Base-by-base conservation (phyloP, 1,140 invertebrate genomes). In the Drosophila quadrilineata region DNA sequence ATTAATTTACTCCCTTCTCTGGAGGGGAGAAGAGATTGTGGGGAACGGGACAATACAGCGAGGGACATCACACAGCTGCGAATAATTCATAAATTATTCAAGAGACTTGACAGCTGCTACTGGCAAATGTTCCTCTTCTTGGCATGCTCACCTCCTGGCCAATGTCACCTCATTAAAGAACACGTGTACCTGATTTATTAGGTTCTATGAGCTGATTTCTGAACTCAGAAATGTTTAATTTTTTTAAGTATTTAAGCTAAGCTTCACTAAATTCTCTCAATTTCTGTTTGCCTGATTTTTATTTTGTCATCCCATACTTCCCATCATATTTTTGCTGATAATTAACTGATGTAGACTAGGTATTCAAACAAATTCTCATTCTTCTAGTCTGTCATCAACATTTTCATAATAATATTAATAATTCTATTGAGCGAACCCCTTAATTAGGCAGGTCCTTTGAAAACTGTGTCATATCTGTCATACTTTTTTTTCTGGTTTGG, bases 11-110 rank as follows among this genome's bases (percentile, higher is more conserved):
- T 38, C 22, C 28, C 59, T 33, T 33, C 41, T 6, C 26, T 22
- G 26, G 10, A 36, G 31, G 26, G 22, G n/a, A n/a, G n/a, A n/a
- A n/a, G n/a, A n/a, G n/a, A n/a, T n/a, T n/a, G n/a, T 38, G 16
- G 21, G 21, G 17, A 28, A 21, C 24, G n/a, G n/a, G n/a, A n/a
- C n/a, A n/a, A n/a, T n/a, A n/a, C n/a, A n/a, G n/a, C n/a, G n/a
- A n/a, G n/a, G n/a, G n/a, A 49, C 17, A 28, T 35, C 46, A 21
- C 36, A 33, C 73, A 84, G 79, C 58, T 76, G 64, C 54, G 48
- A 65, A 46, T 63, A 57, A 62, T 80, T 74, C 73, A 77, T 82
- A 82, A 82, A 82, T 82, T 82, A 84, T 84, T 77, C 77, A 84
- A 36, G 60, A 73, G 79, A 74, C 69, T 82, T 82, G 77, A 85